A percentile compares a stretch with the other conserved stretches of the same genome.
Conservation (phyloP, 2,888 invertebrate genomes). For the Prosopocoilus inquinatus region DNA sequence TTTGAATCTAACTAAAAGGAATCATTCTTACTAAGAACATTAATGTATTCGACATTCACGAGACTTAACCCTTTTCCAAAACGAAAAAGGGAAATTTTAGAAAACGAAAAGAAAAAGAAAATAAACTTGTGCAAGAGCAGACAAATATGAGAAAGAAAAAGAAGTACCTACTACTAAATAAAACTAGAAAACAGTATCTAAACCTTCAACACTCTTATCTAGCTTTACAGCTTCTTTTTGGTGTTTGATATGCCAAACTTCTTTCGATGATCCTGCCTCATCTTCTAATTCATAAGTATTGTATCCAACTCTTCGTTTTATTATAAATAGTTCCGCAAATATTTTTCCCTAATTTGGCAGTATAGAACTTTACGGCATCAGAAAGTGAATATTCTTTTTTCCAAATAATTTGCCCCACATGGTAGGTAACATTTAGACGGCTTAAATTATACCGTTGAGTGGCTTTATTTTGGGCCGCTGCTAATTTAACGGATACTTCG, state of each 20-base stretch:
- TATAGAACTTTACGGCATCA: conserved; percentile 22
- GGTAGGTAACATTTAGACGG: conserved; percentile 1
- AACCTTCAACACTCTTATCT: too few relatives aligned
- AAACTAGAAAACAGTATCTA: too few relatives aligned
- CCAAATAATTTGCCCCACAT: conserved; percentile 18
- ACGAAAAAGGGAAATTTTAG: too few relatives aligned
- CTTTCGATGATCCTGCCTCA: neutral
- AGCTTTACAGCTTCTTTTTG: neutral
- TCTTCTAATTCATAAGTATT: neutral
- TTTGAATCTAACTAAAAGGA: too few relatives aligned
- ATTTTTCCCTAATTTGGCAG: conserved; percentile 29
- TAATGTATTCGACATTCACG: too few relatives aligned
- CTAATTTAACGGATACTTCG: conserved; percentile 21
- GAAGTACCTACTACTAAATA: too few relatives aligned
- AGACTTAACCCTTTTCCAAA: too few relatives aligned
- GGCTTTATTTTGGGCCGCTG: neutral
- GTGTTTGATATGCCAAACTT: neutral
- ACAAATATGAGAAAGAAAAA: too few relatives aligned
- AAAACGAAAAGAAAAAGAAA: too few relatives aligned
- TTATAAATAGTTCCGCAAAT: conserved; percentile 21
- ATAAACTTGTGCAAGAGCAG: too few relatives aligned
- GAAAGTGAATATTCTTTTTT: conserved; percentile 23
- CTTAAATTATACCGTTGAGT: too few relatives aligned
- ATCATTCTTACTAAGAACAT: too few relatives aligned
- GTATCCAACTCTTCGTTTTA: neutral